These are phyloP conservation scores for Disparrhopalites patrizii DNA, from an alignment of 2,888 invertebrate genomes.

Conservation along the genomic window DNA sequence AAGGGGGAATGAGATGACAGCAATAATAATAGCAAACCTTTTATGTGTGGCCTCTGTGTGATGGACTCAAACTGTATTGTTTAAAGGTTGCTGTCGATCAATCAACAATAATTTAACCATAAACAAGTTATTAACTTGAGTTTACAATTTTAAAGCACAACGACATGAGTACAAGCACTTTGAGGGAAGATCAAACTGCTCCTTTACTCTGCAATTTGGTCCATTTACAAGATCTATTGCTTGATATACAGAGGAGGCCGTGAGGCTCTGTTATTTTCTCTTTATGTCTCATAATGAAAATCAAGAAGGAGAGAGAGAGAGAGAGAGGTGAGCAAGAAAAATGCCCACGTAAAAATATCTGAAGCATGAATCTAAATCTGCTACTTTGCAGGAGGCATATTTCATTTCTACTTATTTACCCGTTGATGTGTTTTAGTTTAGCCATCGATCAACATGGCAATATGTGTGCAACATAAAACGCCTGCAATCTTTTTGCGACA, in stretches of 20 bases:
- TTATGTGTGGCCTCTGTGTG: constrained; percentile 1
- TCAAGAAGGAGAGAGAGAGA: too few species aligned
- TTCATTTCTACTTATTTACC: not conserved
- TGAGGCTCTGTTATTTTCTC: too few species aligned
- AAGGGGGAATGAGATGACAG: too few species aligned
- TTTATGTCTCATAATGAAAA: too few species aligned
- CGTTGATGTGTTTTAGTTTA: constrained; percentile 21
- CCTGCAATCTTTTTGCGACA: constrained; percentile 4
- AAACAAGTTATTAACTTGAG: constrained; percentile 7
- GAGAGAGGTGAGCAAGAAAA: not conserved
- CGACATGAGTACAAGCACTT: too few species aligned
- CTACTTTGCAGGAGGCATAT: constrained; percentile 3
- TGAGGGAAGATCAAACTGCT: too few species aligned
- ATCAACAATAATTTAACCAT: not conserved
- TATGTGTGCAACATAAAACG: constrained; percentile 13
- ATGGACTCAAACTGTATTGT: constrained; percentile 2
- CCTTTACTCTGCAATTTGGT: constrained; percentile 6
- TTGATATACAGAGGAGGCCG: too few species aligned
- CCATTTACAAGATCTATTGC: not conserved
- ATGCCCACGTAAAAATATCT: not conserved
- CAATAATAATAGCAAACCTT: not conserved
- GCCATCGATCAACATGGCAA: constrained; percentile 14
- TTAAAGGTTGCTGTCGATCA: constrained; percentile 7
- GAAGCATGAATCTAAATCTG: constrained; percentile 2
- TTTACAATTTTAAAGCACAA: constrained; percentile 7